phyloP scores from a whole-genome alignment of 2,888 invertebrate genomes.

The Belgica antarctica region DNA sequence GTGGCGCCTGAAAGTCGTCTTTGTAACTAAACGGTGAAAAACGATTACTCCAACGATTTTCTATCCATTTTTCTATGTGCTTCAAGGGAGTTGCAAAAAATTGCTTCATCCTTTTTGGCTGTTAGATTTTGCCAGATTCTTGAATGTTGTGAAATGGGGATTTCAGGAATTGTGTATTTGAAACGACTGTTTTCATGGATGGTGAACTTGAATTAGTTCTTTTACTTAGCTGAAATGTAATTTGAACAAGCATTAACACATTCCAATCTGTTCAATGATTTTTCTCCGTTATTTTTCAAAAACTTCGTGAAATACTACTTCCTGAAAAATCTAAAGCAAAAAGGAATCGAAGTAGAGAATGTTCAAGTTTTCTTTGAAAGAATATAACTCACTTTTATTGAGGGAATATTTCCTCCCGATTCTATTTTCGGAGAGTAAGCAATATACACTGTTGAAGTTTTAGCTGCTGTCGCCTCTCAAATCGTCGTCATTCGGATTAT shows the following conservation, averaged over 20 bases:
- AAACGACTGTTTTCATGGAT: too few species aligned
- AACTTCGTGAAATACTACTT: too few species aligned
- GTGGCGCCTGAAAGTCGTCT: slow-evolving; percentile 42
- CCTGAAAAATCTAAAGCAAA: too few species aligned
- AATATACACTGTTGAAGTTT: slow-evolving; percentile 26
- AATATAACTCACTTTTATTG: slow-evolving; percentile 43
- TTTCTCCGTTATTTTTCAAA: too few species aligned
- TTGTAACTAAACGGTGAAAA: slow-evolving; percentile 44
- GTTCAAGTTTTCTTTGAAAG: slow-evolving; percentile 26
- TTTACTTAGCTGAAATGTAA: too few species aligned
- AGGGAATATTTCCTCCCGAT: slow-evolving; percentile 37
- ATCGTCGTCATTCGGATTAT: neutral
- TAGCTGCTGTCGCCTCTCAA: neutral
- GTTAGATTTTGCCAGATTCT: slow-evolving; percentile 21
- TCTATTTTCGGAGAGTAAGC: slow-evolving; percentile 34
- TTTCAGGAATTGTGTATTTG: too few species aligned
- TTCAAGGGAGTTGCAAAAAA: slow-evolving; percentile 13
- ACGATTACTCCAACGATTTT: slow-evolving; percentile 40
- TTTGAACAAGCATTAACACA: too few species aligned
- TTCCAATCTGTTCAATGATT: too few species aligned
- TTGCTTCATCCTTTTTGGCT: slow-evolving; percentile 27
- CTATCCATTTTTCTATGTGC: neutral
- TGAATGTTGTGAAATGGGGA: neutral
- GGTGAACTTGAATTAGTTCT: too few species aligned
- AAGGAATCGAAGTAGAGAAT: neutral